Evolutionary conservation across 2,797 vertebrate species (phyloP), one percentile per base, ranked within the genome.

Genomic region (Xiphorhynchus erythropygius): DNA sequence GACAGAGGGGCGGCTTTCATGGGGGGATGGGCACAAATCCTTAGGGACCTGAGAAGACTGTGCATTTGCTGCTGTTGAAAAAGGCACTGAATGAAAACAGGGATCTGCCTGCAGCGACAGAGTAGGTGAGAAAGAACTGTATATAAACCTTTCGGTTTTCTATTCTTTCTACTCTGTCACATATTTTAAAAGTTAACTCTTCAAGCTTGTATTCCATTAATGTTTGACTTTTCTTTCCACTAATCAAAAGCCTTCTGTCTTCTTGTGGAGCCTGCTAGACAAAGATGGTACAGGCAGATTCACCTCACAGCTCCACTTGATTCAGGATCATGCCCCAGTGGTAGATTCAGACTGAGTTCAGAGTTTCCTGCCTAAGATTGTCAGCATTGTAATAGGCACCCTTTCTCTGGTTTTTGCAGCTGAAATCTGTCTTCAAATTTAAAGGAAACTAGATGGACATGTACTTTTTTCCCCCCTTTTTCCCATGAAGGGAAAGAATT

Each of bases 1-100:
- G 23, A 22, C 35, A 88, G 68, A 80, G 27, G 50, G 33, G 7
- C 10, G 39, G 42, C 39, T 91, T 39, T 65, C 42, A 50, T 2
- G 1, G 1, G 1, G 5, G 17, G 3, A 49, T 0, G 0, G 30
- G 11, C 17, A 67, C 14, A 74, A 7, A 37, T 53, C 18, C 25
- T 5, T 4, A 30, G 41, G 32, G 18, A 46, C 16, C 64, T 39
- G 35, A 81, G 75, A 59, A 77, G 41, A 77, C 41, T 57, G 84
- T 83, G 76, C 37, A 37, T 63, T 56, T 83, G 23, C 44, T 80
- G 44, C 28, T 80, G 52, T 23, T 83, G n/a, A 74, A 62, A 91
- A 85, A 88, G 19, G 13, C 28, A 60, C 11, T 9, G 39, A 44
- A 16, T 44, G 68, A 91, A 83, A 96, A 71, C 15, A 53, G 17